Evolutionary conservation across 2,888 invertebrate species (phyloP).

Genomic region (Agrotis puta): DNA sequence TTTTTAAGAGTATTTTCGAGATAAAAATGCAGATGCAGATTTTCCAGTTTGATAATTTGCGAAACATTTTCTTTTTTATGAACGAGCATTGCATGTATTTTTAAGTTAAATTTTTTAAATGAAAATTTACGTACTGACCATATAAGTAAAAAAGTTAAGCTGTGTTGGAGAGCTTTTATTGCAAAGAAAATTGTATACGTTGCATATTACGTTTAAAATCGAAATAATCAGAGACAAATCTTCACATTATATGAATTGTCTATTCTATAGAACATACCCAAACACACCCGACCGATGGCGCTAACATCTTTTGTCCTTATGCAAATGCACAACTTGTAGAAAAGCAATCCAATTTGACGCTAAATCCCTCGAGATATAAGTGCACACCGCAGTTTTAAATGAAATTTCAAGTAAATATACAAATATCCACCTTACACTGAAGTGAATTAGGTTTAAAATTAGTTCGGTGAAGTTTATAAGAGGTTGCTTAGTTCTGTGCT

Average conservation of each 20-base stretch:
- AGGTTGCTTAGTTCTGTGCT: slow-evolving; percentile 69
- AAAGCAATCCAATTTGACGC: slow-evolving; percentile 86
- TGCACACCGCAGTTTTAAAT: slow-evolving; percentile 84
- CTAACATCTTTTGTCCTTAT: slow-evolving; percentile 78
- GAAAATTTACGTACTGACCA: background rate
- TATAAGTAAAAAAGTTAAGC: background rate
- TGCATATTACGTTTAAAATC: background rate
- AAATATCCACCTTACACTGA: slow-evolving; percentile 67
- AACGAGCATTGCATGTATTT: background rate
- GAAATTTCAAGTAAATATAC: slow-evolving; percentile 74
- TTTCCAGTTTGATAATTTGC: slow-evolving; percentile 59
- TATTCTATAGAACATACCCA: slow-evolving; percentile 33
- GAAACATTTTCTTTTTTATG: slow-evolving; percentile 44
- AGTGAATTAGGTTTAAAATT: slow-evolving; percentile 62
- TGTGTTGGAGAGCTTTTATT: background rate
- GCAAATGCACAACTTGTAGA: slow-evolving; percentile 86
- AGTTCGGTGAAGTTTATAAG: slow-evolving; percentile 53
- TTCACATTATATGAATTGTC: slow-evolving; percentile 44
- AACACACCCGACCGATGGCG: slow-evolving; percentile 50
- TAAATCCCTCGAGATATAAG: slow-evolving; percentile 82
- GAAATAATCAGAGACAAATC: slow-evolving; percentile 16
- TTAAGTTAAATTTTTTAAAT: slow-evolving; percentile 21
- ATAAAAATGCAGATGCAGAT: slow-evolving; percentile 62
- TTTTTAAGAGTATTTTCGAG: slow-evolving; percentile 54
- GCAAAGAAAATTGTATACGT: background rate